Evolutionary conservation across 2,888 invertebrate species (phyloP).

Genomic region (Bimastos eiseni): DNA sequence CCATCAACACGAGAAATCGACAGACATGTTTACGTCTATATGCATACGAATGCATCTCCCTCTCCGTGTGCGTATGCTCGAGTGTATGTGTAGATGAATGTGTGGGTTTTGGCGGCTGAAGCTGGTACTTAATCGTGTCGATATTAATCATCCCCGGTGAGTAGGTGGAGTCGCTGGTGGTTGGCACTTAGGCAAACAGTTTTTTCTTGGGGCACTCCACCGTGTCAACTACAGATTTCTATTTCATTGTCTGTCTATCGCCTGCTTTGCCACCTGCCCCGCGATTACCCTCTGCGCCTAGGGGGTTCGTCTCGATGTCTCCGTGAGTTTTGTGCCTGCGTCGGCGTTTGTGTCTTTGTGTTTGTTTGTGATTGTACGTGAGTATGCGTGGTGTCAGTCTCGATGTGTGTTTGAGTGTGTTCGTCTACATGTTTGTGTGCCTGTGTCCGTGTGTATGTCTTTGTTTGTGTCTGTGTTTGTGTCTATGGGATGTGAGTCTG

Average conservation of each 20-base stretch:
- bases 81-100: background rate
- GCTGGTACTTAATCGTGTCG: background rate
- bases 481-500: too few species aligned
- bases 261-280: background rate
- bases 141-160: background rate
- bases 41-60: background rate
- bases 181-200: constrained; percentile 9
- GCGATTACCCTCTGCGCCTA: background rate
- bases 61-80: background rate
- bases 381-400: constrained; percentile 10
- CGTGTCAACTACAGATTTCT: background rate
- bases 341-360: too few species aligned
- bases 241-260: background rate
- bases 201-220: background rate
- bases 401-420: background rate
- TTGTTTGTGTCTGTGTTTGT: constrained; percentile 21
- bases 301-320: too few species aligned
- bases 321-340: too few species aligned
- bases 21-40: too few species aligned
- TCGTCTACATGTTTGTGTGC: background rate
- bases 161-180: background rate
- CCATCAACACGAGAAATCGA: too few species aligned
- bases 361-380: background rate
- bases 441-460: constrained; percentile 23
- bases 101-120: background rate